Conservation (phyloP, 2,888 invertebrate genomes). For the Epistrophe grossulariae region DNA sequence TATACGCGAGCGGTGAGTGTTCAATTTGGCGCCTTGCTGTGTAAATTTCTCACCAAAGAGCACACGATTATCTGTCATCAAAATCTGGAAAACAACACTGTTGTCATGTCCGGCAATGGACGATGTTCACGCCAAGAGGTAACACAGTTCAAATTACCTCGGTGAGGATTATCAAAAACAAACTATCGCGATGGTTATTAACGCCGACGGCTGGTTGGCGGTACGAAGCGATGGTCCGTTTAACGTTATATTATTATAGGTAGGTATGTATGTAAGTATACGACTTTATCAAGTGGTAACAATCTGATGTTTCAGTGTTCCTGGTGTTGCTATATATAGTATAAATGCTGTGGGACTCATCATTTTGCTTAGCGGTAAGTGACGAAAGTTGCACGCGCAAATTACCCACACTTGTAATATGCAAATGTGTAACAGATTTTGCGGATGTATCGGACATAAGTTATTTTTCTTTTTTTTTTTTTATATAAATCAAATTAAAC, state of each 20-base stretch:
- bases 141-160: conserved; percentile 69
- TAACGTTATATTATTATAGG: conserved; percentile 6
- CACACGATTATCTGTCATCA: conserved; percentile 70
- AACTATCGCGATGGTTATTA: conserved; percentile 68
- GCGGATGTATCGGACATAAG: neutral
- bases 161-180: conserved; percentile 70
- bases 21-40: conserved; percentile 68
- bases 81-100: conserved; percentile 50
- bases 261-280: neutral
- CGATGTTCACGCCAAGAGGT: conserved; percentile 65
- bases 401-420: conserved; percentile 70
- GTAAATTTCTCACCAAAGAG: conserved; percentile 48
- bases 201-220: conserved; percentile 50
- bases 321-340: conserved; percentile 42
- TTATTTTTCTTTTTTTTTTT: neutral
- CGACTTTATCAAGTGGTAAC: conserved; percentile 62
- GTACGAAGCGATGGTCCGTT: neutral
- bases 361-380: conserved; percentile 68
- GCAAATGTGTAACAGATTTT: conserved; percentile 67
- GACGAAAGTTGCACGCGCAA: conserved; percentile 69
- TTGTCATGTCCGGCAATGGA: conserved; percentile 39
- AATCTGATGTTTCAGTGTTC: conserved; percentile 56
- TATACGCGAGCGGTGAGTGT: conserved; percentile 16
- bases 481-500: conserved; percentile 58
- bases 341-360: conserved; percentile 43